Evolutionary conservation across 2,797 vertebrate genomes (phyloP).

Genomic region (Argyrosomus regius): DNA sequence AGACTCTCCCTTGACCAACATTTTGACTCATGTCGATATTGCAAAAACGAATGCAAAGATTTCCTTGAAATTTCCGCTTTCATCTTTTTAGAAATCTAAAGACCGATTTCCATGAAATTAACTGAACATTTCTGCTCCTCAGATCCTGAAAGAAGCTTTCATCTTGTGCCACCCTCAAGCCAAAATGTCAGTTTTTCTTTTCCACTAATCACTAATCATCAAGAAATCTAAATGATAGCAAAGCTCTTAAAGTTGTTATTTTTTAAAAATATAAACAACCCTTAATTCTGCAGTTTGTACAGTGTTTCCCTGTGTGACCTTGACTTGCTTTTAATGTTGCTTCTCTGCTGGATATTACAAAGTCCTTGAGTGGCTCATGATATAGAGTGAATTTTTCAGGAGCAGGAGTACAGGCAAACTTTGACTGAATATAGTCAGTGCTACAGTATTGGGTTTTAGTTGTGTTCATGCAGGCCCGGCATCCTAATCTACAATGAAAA

Average conservation of each 20-base stretch:
- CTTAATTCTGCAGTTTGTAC: background rate
- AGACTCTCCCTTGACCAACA: background rate
- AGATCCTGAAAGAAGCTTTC: background rate
- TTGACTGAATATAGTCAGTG: too few species aligned
- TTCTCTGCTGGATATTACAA: background rate
- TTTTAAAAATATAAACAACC: background rate
- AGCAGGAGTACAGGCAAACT: too few species aligned
- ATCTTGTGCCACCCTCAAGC: background rate
- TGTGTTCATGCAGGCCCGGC: background rate
- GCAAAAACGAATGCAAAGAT: too few species aligned
- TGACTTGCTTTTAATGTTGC: slow-evolving; percentile 7
- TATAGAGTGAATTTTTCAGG: background rate
- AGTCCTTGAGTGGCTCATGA: background rate
- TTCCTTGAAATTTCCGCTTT: background rate
- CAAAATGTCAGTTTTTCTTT: background rate
- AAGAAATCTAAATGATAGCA: background rate
- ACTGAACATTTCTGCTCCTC: background rate
- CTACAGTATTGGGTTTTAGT: background rate
- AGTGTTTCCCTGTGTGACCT: background rate
- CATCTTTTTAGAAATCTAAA: background rate
- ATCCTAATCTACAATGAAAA: slow-evolving; percentile 1
- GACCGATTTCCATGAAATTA: background rate
- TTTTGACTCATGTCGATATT: background rate
- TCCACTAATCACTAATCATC: background rate
- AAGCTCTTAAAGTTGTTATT: background rate